A percentile compares a stretch with the other conserved stretches of the same genome.
Evolutionary conservation across 2,888 invertebrate genomes (phyloP).

Genomic region (Flexamia atlantica): DNA sequence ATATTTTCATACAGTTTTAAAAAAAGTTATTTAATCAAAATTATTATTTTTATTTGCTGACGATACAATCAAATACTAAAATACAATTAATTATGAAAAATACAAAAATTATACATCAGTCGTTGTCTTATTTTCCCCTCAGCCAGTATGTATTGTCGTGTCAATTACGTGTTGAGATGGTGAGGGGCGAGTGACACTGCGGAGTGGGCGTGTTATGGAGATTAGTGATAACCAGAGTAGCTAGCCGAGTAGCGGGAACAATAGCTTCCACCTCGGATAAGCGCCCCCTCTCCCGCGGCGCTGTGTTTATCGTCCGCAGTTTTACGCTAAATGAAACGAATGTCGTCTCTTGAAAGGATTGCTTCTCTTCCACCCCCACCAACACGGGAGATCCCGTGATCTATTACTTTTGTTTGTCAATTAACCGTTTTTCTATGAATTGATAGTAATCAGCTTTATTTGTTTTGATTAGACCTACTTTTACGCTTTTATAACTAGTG

Average conservation of each 20-base stretch:
- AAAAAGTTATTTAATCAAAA: too few relatives aligned
- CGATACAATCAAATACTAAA: too few relatives aligned
- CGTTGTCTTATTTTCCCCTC: too few relatives aligned
- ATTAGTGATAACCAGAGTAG: constrained; percentile 5
- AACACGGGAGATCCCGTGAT: not conserved
- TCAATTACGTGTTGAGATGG: too few relatives aligned
- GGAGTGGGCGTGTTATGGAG: not conserved
- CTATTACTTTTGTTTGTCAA: not conserved
- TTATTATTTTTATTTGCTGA: too few relatives aligned
- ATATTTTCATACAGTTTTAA: too few relatives aligned
- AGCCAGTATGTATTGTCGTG: too few relatives aligned
- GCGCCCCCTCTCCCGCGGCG: not conserved
- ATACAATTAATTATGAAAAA: too few relatives aligned
- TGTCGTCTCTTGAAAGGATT: constrained; percentile 12
- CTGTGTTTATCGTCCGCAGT: constrained; percentile 21
- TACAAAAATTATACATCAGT: too few relatives aligned
- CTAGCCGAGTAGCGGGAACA: not conserved
- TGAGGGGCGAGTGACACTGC: not conserved
- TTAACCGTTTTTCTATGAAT: not conserved
- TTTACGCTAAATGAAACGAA: constrained; percentile 35
- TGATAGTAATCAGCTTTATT: too few relatives aligned
- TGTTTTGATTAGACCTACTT: too few relatives aligned
- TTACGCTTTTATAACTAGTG: too few relatives aligned
- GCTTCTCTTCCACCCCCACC: not conserved
- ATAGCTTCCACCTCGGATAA: constrained; percentile 16